Evolutionary conservation across 1,140 invertebrate species (phyloP).

Genomic region (Maniola jurtina): DNA sequence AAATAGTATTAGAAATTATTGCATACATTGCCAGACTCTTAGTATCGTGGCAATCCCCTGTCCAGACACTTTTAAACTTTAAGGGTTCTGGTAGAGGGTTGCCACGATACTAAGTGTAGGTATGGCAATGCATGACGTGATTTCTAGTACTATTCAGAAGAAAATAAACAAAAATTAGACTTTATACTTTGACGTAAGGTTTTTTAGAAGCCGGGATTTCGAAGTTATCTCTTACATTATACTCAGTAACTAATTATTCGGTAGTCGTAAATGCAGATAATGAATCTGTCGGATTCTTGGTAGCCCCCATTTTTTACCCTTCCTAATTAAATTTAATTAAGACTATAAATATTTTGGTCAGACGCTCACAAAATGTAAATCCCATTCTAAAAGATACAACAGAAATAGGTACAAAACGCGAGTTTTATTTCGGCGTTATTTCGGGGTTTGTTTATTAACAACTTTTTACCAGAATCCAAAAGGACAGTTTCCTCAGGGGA

Average conservation of each 20-base stretch:
- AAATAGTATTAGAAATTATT: too few species aligned
- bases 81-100: too few species aligned
- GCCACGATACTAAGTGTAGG: too few species aligned
- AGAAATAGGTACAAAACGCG: not conserved
- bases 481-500: not conserved
- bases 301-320: conserved; percentile 15
- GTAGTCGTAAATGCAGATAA: conserved; percentile 11
- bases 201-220: not conserved
- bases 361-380: conserved; percentile 8
- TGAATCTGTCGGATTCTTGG: conserved; percentile 14
- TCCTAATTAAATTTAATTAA: conserved; percentile 17
- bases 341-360: conserved; percentile 15
- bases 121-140: too few species aligned
- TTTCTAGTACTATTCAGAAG: too few species aligned
- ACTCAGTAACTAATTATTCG: conserved; percentile 8
- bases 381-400: conserved; percentile 4
- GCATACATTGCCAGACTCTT: too few species aligned
- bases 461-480: not conserved
- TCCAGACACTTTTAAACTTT: too few species aligned
- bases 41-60: too few species aligned
- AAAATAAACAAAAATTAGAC: too few species aligned
- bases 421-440: conserved; percentile 7
- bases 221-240: not conserved
- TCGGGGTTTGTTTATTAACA: not conserved
- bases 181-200: too few species aligned